Evolutionary conservation across 2,113 vertebrate species (phyloP), one percentile per base, ranked within the genome.

Genomic region (Gobius niger): DNA sequence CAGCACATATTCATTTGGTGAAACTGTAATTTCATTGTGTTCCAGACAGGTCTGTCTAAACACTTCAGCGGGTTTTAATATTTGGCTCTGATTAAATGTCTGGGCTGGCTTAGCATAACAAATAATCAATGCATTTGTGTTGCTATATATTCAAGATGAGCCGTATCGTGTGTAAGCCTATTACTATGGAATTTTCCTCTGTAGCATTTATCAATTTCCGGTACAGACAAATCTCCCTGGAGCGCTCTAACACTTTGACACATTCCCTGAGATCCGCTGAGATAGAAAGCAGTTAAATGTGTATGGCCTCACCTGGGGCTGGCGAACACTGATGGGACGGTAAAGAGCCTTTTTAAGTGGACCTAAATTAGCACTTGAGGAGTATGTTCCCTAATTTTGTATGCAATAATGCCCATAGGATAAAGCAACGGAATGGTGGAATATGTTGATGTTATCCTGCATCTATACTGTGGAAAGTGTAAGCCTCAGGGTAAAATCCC

Each of bases 281-380:
- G 65, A 72, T 69, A 59, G 54, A 78, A 72, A 49, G 54, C 15
- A 13, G 62, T 47, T 59, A 72, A 66, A 68, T 65, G 60, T 71
- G 18, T 70, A 24, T 60, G 61, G 68, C 56, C 67, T 11, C 46
- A 59, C 76, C 61, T 41, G 13, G 67, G 63, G 49, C 56, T 47
- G 56, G 14, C 24, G 24, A 34, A 34, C 24, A 34, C 24, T 3
- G 7, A 65, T 47, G 57, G 73, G 69, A 68, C 69, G 66, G 76
- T 78, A 70, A 40, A 64, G 72, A 70, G 72, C 56, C 68, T 74
- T 64, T 64, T 74, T 71, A 83, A 75, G 69, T 67, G 62, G 49
- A 65, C 42, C 70, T 69, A 76, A 73, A 68, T 44, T 61, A 59
- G 63, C 11, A 44, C 62, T 47, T 53, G 65, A 70, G 67, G 19